Base-by-base conservation (phyloP, 1,140 invertebrate genomes). In the Holotrichia oblita region DNA sequence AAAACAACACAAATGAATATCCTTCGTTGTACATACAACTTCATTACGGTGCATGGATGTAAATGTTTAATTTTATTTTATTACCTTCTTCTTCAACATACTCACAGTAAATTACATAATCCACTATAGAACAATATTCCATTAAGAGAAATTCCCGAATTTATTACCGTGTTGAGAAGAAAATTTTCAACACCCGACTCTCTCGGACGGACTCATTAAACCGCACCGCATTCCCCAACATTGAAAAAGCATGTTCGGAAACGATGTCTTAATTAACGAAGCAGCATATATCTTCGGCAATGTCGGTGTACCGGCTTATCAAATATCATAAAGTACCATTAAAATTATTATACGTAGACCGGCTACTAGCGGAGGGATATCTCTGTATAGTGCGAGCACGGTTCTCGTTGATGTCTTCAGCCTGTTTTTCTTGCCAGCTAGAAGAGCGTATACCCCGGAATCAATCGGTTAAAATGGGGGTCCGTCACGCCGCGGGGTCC, bases 381-480 rank as follows among this genome's bases (percentile, higher is more conserved):
- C 0, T n/a, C 2, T 22, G 17, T 61, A 69, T n/a, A n/a, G n/a
- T n/a, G n/a, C n/a, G n/a, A n/a, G n/a, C n/a, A n/a, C n/a, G n/a
- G n/a, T n/a, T n/a, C n/a, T n/a, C n/a, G n/a, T n/a, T n/a, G n/a
- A n/a, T n/a, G n/a, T n/a, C n/a, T n/a, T n/a, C n/a, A n/a, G n/a
- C n/a, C n/a, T 69, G 22, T 12, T 7, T 24, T 27, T 9, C 17
- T 24, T 7, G 20, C 7, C 12, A 12, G 12, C 61, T 24, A 17
- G 12, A 14, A 12, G 20, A 24, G 22, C 22, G 22, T 6, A 69
- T n/a, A n/a, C 61, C 12, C 27, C 61, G 61, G 61, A 69, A 34
- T 69, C 61, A 69, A 69, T 69, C 61, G 20, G 34, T 44, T 74
- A 74, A 74, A 74, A 74, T 74, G 73, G 73, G 73, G 73, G 73